phyloP scores from a whole-genome alignment of 2,888 invertebrate species.

The Noctua pronuba region DNA sequence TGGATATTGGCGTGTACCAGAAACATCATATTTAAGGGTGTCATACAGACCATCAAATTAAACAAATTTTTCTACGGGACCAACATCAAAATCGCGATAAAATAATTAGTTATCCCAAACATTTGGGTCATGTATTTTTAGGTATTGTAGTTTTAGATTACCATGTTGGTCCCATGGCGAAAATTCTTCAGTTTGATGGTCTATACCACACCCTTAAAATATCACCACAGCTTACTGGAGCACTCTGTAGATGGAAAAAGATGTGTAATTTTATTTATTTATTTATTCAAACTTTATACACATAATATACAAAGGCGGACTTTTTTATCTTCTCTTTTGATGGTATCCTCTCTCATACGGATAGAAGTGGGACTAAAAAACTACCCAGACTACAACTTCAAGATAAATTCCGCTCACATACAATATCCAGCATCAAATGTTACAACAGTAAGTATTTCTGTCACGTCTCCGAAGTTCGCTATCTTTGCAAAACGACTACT shows the following conservation, averaged over 20 bases:
- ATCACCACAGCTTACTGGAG: not conserved
- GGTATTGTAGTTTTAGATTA: no score
- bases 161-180: not conserved
- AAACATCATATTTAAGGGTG: no score
- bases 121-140: no score
- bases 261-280: not conserved
- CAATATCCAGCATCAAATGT: conserved; percentile 34
- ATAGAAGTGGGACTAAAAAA: not conserved
- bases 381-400: conserved; percentile 6
- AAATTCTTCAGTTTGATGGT: not conserved
- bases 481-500: conserved; percentile 29
- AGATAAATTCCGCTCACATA: conserved; percentile 43
- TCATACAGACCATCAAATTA: no score
- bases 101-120: no score
- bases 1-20: no score
- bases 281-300: no score
- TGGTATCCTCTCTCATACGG: not conserved
- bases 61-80: no score
- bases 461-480: conserved; percentile 47
- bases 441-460: conserved; percentile 35
- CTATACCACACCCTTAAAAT: not conserved
- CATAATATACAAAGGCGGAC: no score
- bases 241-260: not conserved
- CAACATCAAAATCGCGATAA: no score
- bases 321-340: no score